Evolutionary conservation across 2,797 vertebrate species (phyloP).

Genomic region (Catamblyrhynchus diadema): DNA sequence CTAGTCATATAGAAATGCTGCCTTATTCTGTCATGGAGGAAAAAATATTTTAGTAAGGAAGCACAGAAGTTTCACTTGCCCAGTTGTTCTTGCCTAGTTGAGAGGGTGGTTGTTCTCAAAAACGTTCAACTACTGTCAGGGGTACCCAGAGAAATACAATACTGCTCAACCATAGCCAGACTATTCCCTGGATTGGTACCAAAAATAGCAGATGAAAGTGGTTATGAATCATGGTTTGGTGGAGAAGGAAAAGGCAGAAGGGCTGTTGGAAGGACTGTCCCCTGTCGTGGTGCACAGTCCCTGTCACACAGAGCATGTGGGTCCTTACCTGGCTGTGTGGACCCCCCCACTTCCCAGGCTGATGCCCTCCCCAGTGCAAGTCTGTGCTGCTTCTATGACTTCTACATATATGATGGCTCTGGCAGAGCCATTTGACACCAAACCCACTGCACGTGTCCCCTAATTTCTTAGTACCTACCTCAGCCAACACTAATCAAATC

Average conservation of each 20-base stretch:
- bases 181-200: background rate
- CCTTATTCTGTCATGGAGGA: background rate
- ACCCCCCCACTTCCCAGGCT: background rate
- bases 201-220: background rate
- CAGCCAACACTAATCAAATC: background rate
- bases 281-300: background rate
- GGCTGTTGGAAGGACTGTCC: background rate
- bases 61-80: background rate
- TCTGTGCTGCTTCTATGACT: background rate
- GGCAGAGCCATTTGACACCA: background rate
- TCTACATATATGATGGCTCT: background rate
- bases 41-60: background rate
- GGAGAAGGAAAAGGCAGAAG: background rate
- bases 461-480: background rate
- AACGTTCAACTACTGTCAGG: rapidly evolving
- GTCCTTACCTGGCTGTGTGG: background rate
- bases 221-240: background rate
- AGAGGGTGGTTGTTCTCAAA: background rate
- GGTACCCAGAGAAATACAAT: background rate
- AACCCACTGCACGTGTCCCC: background rate
- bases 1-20: background rate
- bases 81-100: background rate
- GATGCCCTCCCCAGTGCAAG: too few species aligned
- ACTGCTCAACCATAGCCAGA: background rate
- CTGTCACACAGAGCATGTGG: background rate